phyloP scores from a whole-genome alignment of 2,113 vertebrate species.

The Jacana jacana region DNA sequence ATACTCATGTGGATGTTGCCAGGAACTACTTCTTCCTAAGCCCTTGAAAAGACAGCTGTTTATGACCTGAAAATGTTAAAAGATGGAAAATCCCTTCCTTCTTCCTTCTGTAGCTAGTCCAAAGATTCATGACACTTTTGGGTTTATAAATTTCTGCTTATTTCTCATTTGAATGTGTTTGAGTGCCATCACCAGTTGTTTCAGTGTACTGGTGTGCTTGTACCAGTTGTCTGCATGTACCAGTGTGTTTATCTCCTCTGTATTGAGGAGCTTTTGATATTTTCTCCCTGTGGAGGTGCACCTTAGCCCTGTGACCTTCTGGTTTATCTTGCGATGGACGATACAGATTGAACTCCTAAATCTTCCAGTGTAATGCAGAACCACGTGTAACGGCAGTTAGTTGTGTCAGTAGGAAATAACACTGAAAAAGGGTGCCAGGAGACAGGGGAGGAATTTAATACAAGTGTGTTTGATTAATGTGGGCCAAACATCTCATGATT shows the following conservation, averaged over 20 bases:
- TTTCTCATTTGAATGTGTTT: not conserved
- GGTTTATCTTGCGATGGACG: not conserved
- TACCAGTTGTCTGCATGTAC: not conserved
- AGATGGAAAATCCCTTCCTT: not conserved
- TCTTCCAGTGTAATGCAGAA: fast-evolving
- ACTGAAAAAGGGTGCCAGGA: not conserved
- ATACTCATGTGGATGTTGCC: not conserved
- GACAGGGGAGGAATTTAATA: not conserved
- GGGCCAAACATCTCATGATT: not conserved
- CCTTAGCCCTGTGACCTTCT: not conserved
- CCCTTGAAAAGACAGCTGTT: not conserved
- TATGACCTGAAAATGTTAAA: not conserved
- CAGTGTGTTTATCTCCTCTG: not conserved
- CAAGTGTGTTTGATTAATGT: not conserved
- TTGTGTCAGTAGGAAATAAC: not conserved
- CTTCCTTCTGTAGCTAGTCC: not conserved
- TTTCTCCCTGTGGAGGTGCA: not conserved
- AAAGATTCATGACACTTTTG: fast-evolving
- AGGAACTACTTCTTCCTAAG: not conserved
- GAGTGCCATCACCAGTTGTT: not conserved
- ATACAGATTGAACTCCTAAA: not conserved
- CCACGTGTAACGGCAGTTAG: not conserved
- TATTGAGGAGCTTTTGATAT: not conserved
- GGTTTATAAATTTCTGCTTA: not conserved
- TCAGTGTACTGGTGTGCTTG: not conserved